Conservation (phyloP, 2,888 invertebrate genomes). For the Eilema griseolum region DNA sequence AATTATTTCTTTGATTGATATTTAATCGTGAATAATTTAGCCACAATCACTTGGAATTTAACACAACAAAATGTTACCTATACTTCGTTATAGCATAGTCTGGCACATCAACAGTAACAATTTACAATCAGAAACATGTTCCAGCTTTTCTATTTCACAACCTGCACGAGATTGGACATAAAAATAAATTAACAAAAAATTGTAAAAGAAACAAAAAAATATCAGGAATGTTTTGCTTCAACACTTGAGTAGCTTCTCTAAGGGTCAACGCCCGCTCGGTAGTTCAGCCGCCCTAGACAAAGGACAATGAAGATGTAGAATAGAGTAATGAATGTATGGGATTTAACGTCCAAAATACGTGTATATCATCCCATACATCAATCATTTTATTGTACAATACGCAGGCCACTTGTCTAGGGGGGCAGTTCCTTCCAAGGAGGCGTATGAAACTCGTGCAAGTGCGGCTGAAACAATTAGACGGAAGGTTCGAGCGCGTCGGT, state of each 20-base stretch:
- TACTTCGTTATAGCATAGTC: neutral
- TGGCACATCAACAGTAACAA: conserved; percentile 51
- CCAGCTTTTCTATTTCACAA: conserved; percentile 9
- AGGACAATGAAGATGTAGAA: too few species aligned
- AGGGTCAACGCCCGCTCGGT: neutral
- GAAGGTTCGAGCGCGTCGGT: conserved; percentile 70
- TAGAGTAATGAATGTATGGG: too few species aligned
- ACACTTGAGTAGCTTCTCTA: conserved; percentile 7
- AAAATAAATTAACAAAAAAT: conserved; percentile 9
- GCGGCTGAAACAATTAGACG: conserved; percentile 44
- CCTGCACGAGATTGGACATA: conserved; percentile 29
- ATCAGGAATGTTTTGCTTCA: conserved; percentile 41
- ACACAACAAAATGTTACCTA: neutral
- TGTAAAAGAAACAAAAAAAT: conserved; percentile 9
- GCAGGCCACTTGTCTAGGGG: too few species aligned
- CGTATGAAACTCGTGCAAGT: conserved; percentile 19
- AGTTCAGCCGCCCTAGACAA: neutral
- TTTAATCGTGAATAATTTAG: too few species aligned
- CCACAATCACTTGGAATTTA: neutral
- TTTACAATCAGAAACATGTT: conserved; percentile 44
- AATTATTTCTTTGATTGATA: too few species aligned
- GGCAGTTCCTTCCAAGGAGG: neutral
- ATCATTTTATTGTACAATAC: too few species aligned
- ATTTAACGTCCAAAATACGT: too few species aligned
- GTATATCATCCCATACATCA: too few species aligned